Conservation (phyloP, 2,113 vertebrate genomes). For the Calonectris borealis region DNA sequence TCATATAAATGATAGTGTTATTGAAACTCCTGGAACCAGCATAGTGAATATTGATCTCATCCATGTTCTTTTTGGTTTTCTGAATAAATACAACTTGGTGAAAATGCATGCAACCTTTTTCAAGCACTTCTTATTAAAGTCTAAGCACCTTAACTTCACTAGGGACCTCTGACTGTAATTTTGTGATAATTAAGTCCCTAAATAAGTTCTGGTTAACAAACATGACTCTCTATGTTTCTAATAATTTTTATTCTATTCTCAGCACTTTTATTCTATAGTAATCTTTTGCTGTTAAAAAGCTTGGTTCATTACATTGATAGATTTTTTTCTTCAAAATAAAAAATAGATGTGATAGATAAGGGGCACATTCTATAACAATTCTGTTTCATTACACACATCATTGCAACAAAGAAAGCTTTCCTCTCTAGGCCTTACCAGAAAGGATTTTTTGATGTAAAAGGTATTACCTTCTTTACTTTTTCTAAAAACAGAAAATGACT, state of each 20-base stretch:
- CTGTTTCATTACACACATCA: neutral
- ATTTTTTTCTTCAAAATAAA: neutral
- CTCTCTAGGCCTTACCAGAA: neutral
- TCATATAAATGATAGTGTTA: neutral
- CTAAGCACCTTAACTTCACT: neutral
- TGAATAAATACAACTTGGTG: neutral
- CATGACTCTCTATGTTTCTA: neutral
- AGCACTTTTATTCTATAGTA: neutral
- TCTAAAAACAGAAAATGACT: neutral
- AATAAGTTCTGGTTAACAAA: neutral
- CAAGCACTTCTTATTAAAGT: neutral
- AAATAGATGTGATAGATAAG: neutral
- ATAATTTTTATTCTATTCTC: neutral
- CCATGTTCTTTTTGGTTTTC: accelerated
- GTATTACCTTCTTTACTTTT: neutral
- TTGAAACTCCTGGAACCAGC: neutral
- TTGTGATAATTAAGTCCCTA: neutral
- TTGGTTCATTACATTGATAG: neutral
- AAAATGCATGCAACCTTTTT: neutral
- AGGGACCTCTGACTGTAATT: neutral
- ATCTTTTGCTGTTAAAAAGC: neutral
- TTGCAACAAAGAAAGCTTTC: neutral
- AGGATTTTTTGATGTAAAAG: neutral
- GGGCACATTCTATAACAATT: neutral
- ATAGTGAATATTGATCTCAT: neutral